Conservation (phyloP, 2,888 invertebrate genomes). For the Dasypogon diadema region DNA sequence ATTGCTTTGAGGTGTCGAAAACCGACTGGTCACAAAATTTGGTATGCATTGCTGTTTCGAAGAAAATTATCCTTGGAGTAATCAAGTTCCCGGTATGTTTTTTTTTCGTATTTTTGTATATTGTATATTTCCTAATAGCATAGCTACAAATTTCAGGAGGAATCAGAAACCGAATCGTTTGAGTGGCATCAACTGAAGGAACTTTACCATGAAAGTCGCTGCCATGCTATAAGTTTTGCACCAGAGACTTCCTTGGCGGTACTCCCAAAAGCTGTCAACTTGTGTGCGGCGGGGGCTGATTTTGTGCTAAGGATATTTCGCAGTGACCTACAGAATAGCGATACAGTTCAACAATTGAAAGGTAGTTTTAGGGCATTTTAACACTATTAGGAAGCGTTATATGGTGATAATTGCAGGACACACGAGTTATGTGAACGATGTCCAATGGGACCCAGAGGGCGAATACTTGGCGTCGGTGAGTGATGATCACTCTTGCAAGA, state of each 20-base stretch:
- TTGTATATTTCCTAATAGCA: constrained; percentile 60
- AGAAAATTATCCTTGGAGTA: constrained; percentile 72
- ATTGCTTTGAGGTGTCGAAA: constrained; percentile 73
- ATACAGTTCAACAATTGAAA: constrained; percentile 40
- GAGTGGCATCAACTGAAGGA: constrained; percentile 72
- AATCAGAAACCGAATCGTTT: constrained; percentile 71
- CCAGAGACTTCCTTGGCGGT: constrained; percentile 74
- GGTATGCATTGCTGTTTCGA: constrained; percentile 72
- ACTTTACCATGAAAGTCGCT: constrained; percentile 71
- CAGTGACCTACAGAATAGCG: constrained; percentile 70
- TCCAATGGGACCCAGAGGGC: constrained; percentile 78
- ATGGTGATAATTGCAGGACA: constrained; percentile 69
- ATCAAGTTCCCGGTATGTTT: constrained; percentile 72
- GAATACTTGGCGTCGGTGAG: constrained; percentile 79
- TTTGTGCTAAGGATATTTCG: constrained; percentile 72
- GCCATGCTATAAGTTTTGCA: constrained; percentile 73
- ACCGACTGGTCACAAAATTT: constrained; percentile 77
- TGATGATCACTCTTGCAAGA: constrained; percentile 80
- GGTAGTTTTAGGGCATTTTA: not conserved
- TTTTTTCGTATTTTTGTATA: too few relatives aligned
- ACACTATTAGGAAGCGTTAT: too few relatives aligned
- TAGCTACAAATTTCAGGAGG: constrained; percentile 65
- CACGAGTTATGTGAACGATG: constrained; percentile 76
- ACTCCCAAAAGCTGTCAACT: constrained; percentile 70
- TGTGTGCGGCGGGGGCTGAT: constrained; percentile 71